Percentiles rank a stretch among this genome's conserved stretches.
Evolutionary conservation across 1,140 invertebrate species (phyloP).

Genomic region (Zaprionus inermis): DNA sequence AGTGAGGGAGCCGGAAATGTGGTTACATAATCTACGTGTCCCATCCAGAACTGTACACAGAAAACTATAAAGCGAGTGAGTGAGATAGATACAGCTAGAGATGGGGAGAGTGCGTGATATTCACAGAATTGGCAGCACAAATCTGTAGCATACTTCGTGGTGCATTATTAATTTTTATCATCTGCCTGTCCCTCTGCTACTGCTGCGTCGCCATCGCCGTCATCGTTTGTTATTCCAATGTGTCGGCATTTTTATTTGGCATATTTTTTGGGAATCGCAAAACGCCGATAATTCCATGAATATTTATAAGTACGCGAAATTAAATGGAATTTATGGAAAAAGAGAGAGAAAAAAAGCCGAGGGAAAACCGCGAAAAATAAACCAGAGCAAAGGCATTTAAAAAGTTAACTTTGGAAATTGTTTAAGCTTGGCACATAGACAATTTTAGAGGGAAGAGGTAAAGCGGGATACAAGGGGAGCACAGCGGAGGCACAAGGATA

Average conservation of each 20-base stretch:
- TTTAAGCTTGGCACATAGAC: constrained; percentile 17
- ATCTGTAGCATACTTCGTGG: constrained; percentile 66
- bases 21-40: constrained; percentile 74
- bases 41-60: constrained; percentile 25
- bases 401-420: constrained; percentile 24
- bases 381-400: constrained; percentile 36
- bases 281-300: constrained; percentile 17
- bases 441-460: background rate
- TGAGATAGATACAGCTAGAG: background rate
- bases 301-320: constrained; percentile 28
- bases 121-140: constrained; percentile 29
- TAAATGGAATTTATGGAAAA: constrained; percentile 26
- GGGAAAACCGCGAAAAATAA: constrained; percentile 3
- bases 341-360: background rate
- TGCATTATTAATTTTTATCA: constrained; percentile 62
- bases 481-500: background rate
- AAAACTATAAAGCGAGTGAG: background rate
- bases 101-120: background rate
- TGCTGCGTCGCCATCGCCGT: background rate
- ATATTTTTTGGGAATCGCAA: constrained; percentile 20
- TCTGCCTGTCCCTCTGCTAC: background rate
- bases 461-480: background rate
- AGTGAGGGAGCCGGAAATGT: constrained; percentile 64
- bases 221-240: constrained; percentile 14
- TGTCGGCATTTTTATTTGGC: constrained; percentile 14